Evolutionary conservation across 2,888 invertebrate genomes (phyloP), one percentile per base, ranked within the genome.

Genomic region (Carpatolechia fugitivella): DNA sequence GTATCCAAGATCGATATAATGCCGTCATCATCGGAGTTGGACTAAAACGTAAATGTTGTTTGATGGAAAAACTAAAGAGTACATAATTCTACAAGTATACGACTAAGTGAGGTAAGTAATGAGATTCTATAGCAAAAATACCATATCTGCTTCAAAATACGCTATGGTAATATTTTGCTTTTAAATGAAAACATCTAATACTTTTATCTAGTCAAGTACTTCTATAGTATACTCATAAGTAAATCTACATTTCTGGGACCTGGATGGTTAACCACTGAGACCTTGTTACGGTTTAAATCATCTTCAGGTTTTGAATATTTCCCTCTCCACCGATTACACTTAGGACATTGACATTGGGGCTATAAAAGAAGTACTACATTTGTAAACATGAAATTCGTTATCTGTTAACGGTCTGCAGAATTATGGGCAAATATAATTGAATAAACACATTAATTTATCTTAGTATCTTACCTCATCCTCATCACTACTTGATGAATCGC

Each of bases 1-100:
- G 52, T 31, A 16, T 56, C 56, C 10, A 3, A 16, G 13, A 56
- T 54, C 3, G 50, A 56, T 44, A 57, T 57, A 7, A 58, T 24
- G 24, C 6, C 50, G 30, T 55, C 55, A 6, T 53, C 50, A 7
- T 16, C 36, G 0, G 50, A 38, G 7, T 6, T 4, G 1, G 1
- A 6, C 38, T 50, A 35, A 48, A 35, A 48, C 1, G 6, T 29
- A 6, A 44, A 44, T n/a, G n/a, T n/a, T 29, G 4, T 3, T n/a
- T 29, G n/a, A 24, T 44, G 44, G 13, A 44, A n/a, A n/a, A n/a
- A n/a, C 6, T 24, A 4, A 24, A 4, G 6, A 24, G 6, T 24
- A 24, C 24, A 3, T 24, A 24, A n/a, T 24, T 4, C 6, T 24
- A 24, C 24, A 24, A 24, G 24, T 3, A 3, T 24, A 24, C 24